Evolutionary conservation across 2,113 vertebrate species (phyloP), one percentile per base, ranked within the genome.

Genomic region (Siniperca chuatsi): DNA sequence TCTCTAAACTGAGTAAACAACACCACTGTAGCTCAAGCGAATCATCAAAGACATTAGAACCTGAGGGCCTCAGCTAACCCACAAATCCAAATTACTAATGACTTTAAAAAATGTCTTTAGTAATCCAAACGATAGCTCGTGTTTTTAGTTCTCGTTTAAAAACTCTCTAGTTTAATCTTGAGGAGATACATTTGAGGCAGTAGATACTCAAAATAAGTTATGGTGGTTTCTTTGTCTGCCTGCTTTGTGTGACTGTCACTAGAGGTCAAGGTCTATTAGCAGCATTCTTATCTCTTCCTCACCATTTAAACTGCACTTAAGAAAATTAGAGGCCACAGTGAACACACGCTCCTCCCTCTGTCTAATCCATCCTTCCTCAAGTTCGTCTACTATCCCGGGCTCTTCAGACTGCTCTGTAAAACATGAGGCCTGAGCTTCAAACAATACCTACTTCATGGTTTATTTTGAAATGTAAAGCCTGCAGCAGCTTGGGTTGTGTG

Each of bases 191-290:
- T 78, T 70, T 12, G 54, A 72, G 78, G 29, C 48, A 20, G 82
- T 1, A 6, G 42, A 20, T 55, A 11, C 67, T 83, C 82, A 65
- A 2, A 77, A 65, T 83, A 85, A 81, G 77, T 89, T 79, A 70
- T n/a, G 77, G 54, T 10, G 48, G 29, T 74, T 77, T 73, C 81
- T 88, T 89, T 91, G 90, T 92, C 67, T 20, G 64, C 60, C 64
- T 8, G 67, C 81, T 88, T 93, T 89, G 88, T 91, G 83, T 1
- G 48, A 86, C 79, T 89, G 85, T 90, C 87, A 90, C 84, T 77
- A 18, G 74, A 90, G 88, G 86, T 92, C 89, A 89, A 91, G 82
- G 72, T 92, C 91, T 88, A 89, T 92, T 92, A 91, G 86, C 81
- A 3, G 60, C 83, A 25, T 86, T 83, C 89, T 93, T 93, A 92